Evolutionary conservation across 2,113 vertebrate genomes (phyloP).

Genomic region (Mus spicilegus): DNA sequence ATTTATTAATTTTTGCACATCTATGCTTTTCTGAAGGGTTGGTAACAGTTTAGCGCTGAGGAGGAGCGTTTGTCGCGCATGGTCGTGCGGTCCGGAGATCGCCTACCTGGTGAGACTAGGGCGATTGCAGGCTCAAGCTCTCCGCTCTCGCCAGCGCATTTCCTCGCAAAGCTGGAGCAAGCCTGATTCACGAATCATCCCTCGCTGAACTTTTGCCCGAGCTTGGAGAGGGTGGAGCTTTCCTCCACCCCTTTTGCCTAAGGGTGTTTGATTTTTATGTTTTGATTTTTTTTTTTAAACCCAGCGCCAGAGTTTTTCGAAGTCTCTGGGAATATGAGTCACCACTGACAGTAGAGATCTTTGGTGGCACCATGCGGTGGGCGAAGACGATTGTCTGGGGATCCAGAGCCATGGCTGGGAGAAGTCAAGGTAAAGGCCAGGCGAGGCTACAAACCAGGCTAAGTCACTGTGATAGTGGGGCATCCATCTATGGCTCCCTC

Average conservation of each 20-base stretch:
- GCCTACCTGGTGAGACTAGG: background rate
- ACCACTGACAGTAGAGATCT: background rate
- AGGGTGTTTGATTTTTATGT: conserved; percentile 59
- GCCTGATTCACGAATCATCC: conserved; percentile 18
- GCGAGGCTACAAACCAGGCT: background rate
- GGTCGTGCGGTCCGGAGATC: background rate
- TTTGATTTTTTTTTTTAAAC: conserved; percentile 35
- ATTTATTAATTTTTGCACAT: background rate
- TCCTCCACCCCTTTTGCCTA: background rate
- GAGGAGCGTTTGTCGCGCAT: background rate
- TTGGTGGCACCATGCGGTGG: background rate
- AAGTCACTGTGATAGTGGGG: background rate
- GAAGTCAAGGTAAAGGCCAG: background rate
- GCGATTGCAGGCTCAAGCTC: background rate
- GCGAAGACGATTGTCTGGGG: background rate
- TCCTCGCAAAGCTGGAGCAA: background rate
- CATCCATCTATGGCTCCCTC: background rate
- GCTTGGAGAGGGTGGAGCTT: background rate
- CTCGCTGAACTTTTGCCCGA: conserved; percentile 30
- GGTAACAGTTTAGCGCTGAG: background rate
- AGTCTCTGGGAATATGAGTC: conserved; percentile 68
- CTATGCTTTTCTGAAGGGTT: background rate
- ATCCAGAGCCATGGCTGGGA: background rate
- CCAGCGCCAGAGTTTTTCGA: conserved; percentile 34
- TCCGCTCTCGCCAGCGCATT: background rate